Conservation (phyloP, 2,888 invertebrate species). For the Noctua comes region DNA sequence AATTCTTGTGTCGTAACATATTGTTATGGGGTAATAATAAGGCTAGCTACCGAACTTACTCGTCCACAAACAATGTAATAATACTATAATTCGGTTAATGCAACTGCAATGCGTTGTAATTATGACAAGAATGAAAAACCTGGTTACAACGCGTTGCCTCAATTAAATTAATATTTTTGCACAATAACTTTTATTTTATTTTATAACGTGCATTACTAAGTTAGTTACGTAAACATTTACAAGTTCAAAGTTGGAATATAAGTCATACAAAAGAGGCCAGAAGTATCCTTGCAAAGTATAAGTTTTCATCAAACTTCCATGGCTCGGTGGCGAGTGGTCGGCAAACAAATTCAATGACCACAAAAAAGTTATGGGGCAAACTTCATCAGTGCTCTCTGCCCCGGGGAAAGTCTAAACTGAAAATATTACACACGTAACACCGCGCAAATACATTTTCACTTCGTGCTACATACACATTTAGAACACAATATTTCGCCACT, state of each 20-base stretch:
- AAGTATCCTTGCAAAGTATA: slow-evolving; percentile 74
- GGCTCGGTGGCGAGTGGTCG: slow-evolving; percentile 79
- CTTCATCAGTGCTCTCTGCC: slow-evolving; percentile 72
- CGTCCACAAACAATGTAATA: neutral
- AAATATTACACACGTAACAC: slow-evolving; percentile 68
- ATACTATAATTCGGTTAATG: neutral
- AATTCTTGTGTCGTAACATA: slow-evolving; percentile 18
- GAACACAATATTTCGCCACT: slow-evolving; percentile 8
- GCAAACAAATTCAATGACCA: slow-evolving; percentile 87
- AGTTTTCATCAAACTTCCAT: slow-evolving; percentile 84
- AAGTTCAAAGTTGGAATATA: slow-evolving; percentile 73
- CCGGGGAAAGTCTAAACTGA: slow-evolving; percentile 68
- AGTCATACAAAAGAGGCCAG: slow-evolving; percentile 75
- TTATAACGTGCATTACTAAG: slow-evolving; percentile 60
- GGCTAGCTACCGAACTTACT: slow-evolving; percentile 7
- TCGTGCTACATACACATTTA: slow-evolving; percentile 51
- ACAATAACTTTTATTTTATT: slow-evolving; percentile 47
- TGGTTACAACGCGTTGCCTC: neutral
- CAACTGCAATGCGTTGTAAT: neutral
- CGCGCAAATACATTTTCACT: slow-evolving; percentile 58
- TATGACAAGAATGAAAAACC: neutral
- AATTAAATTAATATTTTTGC: neutral
- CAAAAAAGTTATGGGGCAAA: slow-evolving; percentile 81
- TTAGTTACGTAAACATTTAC: slow-evolving; percentile 66
- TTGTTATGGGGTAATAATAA: slow-evolving; percentile 4